Percentiles rank a stretch among this genome's conserved stretches.
phyloP scores from a whole-genome alignment of 2,797 vertebrate species.

The Limosa lapponica region DNA sequence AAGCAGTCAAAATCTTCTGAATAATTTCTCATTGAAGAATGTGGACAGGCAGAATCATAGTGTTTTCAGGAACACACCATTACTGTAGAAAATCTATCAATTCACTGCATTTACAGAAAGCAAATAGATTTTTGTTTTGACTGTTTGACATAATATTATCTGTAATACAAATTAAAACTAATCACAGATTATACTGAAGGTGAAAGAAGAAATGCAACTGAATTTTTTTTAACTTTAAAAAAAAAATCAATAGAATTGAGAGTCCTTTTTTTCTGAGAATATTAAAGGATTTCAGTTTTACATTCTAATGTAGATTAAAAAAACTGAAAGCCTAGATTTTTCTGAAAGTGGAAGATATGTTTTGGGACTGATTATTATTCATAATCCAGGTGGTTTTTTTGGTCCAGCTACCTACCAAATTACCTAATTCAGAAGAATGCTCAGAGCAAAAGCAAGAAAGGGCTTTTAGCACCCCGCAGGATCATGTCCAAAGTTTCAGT shows the following conservation, averaged over 20 bases:
- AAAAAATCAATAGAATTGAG: not conserved
- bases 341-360: not conserved
- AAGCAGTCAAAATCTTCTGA: not conserved
- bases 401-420: not conserved
- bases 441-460: not conserved
- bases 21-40: not conserved
- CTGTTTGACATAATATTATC: not conserved
- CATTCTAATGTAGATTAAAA: fast-evolving
- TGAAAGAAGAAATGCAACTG: not conserved
- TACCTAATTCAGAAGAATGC: not conserved
- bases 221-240: not conserved
- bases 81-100: not conserved
- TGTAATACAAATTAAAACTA: not conserved
- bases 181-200: not conserved
- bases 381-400: not conserved
- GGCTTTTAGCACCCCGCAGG: not conserved
- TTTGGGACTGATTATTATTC: not conserved
- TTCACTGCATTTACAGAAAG: not conserved
- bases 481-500: not conserved
- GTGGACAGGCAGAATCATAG: not conserved
- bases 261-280: not conserved
- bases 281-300: not conserved
- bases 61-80: not conserved
- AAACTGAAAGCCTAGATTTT: not conserved
- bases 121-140: not conserved